These are phyloP conservation scores for Cyanoliseus patagonus DNA, from an alignment of 2,113 vertebrate genomes.

Conservation along the genomic window DNA sequence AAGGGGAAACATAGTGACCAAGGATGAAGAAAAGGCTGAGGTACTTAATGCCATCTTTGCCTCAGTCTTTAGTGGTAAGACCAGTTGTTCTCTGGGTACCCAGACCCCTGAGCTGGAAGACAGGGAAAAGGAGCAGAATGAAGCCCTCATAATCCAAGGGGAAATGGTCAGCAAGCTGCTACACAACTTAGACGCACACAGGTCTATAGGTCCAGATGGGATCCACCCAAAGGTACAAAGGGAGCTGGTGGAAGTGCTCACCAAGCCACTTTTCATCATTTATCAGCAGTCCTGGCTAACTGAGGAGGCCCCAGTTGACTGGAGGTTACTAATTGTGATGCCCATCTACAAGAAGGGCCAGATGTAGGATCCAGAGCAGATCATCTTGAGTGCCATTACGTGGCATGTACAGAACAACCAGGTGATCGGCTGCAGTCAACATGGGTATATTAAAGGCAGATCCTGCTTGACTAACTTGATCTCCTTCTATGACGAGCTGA, in stretches of 20 bases:
- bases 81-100: not conserved
- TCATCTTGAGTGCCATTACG: not conserved
- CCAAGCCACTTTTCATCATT: not conserved
- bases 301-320: not conserved
- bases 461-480: not conserved
- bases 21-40: not conserved
- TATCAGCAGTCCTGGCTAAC: not conserved
- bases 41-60: not conserved
- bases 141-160: not conserved
- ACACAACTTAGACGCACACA: too few species aligned
- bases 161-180: not conserved
- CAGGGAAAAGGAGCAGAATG: not conserved
- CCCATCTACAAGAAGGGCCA: not conserved
- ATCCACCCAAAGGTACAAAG: not conserved
- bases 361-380: not conserved
- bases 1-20: not conserved
- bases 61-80: not conserved
- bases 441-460: not conserved
- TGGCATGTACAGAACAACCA: not conserved
- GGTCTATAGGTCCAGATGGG: not conserved
- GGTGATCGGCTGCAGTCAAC: not conserved
- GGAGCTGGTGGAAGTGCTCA: not conserved
- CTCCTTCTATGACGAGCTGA: not conserved
- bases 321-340: not conserved
- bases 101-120: not conserved